Percentiles rank a stretch among this genome's conserved stretches.
These are phyloP conservation scores for Betta splendens DNA, from an alignment of 2,797 vertebrate species.

Conservation along the genomic window DNA sequence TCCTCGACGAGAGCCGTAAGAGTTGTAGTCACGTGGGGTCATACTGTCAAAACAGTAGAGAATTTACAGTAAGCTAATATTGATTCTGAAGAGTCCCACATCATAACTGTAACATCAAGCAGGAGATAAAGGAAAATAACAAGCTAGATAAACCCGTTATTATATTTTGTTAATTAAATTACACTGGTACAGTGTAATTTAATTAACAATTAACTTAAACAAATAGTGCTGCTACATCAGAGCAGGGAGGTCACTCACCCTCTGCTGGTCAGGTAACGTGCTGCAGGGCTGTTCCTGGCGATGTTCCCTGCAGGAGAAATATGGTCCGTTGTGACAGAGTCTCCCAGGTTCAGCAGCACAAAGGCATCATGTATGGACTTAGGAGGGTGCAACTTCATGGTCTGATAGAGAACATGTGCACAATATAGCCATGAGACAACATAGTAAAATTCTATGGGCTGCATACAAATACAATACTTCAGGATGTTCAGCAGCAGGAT, in stretches of 20 bases:
- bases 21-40: constrained; percentile 93
- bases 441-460: too few relatives aligned
- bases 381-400: constrained; percentile 81
- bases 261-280: constrained; percentile 88
- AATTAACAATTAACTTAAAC: too few relatives aligned
- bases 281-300: constrained; percentile 93
- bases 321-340: constrained; percentile 98
- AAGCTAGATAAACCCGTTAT: background rate
- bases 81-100: too few relatives aligned
- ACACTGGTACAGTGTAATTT: too few relatives aligned
- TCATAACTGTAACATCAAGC: background rate
- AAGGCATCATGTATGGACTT: constrained; percentile 86
- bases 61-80: background rate
- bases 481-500: background rate
- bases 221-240: too few relatives aligned
- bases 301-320: constrained; percentile 99
- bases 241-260: constrained; percentile 79
- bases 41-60: constrained; percentile 73
- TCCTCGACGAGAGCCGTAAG: constrained; percentile 94
- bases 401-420: constrained; percentile 72
- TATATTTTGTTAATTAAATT: background rate
- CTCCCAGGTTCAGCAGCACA: constrained; percentile 92
- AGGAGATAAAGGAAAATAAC: background rate
- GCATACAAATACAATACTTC: too few relatives aligned
- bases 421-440: background rate